Base-by-base conservation (phyloP, 2,113 vertebrate species). In the Melierax canorus region DNA sequence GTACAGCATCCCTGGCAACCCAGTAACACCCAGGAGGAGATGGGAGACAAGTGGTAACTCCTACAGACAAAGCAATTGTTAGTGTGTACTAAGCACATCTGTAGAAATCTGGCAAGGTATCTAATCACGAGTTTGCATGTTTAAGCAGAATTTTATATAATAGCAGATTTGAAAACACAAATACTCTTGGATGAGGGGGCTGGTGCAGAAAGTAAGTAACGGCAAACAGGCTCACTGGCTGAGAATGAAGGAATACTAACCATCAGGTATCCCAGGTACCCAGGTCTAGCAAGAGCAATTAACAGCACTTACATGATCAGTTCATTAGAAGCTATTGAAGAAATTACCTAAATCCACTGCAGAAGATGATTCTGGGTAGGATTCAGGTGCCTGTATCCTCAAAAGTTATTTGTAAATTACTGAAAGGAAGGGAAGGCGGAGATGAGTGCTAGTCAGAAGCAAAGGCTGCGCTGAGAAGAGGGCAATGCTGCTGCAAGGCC, bases 381-480 rank as follows among this genome's bases (percentile, higher is more conserved):
- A 55, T 85, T 82, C 62, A 63, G 11, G 24, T 63, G 41, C 10
- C 62, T 45, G 3, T 30, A 19, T 78, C 17, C 11, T 85, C 60
- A 81, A 56, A 51, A 67, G 3, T 10, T 30, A 45, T 15, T 60
- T 84, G 4, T 62, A 74, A 90, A 29, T 64, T 74, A 7, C 23
- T 79, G 45, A 55, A 59, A 59, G 23, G 50, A 94, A 73, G 4
- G 59, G 45, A 81, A 87, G 45, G 34, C 16, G 38, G 41, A 86
- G 22, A 64, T 32, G 12, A 55, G 15, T 2, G 2, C 23, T 58
- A 27, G 22, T 9, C 22, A 59, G 46, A 79, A 79, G 46, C 34
- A 58, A 67, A 62, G n/a, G 20, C 38, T 71, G 9, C 0, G 0
- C 1, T 58, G 51, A 72, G 58, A 72, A 76, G 29, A 63, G 12